Conservation (phyloP, 2,888 invertebrate genomes). For the Netelia melanura region DNA sequence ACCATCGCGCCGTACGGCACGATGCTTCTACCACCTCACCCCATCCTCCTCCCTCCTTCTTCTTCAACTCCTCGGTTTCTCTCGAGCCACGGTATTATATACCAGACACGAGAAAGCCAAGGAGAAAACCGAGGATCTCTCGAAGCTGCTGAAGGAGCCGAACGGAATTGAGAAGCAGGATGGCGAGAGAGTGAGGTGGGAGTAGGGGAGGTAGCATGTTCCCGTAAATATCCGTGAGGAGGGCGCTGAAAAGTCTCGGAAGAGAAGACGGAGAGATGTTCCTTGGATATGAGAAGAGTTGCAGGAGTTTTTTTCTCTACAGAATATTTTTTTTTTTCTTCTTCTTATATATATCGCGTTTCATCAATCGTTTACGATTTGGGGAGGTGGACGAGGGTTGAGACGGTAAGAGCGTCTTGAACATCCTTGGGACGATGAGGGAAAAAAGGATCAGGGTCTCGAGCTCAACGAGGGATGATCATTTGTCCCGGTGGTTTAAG, state of each 20-base stretch:
- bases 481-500: slow-evolving; percentile 34
- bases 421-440: neutral
- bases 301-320: neutral
- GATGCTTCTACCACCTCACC: slow-evolving; percentile 25
- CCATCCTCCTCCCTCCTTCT: neutral
- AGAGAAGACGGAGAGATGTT: slow-evolving; percentile 42
- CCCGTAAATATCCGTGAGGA: slow-evolving; percentile 75
- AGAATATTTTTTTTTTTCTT: neutral
- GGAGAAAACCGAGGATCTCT: slow-evolving; percentile 62
- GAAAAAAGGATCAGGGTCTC: neutral
- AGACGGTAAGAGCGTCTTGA: neutral
- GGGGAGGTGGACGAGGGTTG: neutral
- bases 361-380: neutral
- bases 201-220: slow-evolving; percentile 56
- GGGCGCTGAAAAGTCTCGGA: slow-evolving; percentile 73
- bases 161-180: slow-evolving; percentile 69
- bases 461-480: slow-evolving; percentile 13
- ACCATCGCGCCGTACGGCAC: slow-evolving; percentile 55
- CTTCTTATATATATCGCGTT: neutral
- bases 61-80: slow-evolving; percentile 24
- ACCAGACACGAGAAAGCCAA: slow-evolving; percentile 59
- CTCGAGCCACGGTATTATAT: slow-evolving; percentile 63
- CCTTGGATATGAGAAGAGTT: slow-evolving; percentile 12
- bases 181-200: slow-evolving; percentile 53
- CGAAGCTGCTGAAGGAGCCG: slow-evolving; percentile 68